Conservation (phyloP, 2,888 invertebrate genomes). For the Charanyca ferruginea region DNA sequence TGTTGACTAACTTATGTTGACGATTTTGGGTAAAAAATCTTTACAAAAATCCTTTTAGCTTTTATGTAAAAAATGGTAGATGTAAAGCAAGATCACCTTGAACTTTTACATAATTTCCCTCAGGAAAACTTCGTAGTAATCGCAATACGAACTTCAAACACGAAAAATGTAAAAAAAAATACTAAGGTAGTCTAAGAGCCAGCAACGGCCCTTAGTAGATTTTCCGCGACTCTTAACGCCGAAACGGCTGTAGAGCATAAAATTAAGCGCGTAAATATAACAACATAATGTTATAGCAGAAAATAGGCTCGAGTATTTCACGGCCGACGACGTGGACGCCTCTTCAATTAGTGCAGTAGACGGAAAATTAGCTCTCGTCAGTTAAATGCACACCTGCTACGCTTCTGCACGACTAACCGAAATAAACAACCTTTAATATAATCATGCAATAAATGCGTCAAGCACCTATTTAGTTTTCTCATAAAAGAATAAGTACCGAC, state of each 20-base stretch:
- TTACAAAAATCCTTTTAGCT: not conserved
- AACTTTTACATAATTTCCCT: constrained; percentile 36
- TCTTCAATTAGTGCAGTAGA: constrained; percentile 79
- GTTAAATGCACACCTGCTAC: constrained; percentile 62
- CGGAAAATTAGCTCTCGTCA: constrained; percentile 78
- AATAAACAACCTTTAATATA: constrained; percentile 15
- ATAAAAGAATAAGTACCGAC: constrained; percentile 17
- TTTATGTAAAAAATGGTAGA: constrained; percentile 3
- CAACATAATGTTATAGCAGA: constrained; percentile 8
- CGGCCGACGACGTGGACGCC: constrained; percentile 68
- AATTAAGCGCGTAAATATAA: constrained; percentile 57
- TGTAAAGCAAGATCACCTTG: not conserved
- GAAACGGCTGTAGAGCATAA: constrained; percentile 45
- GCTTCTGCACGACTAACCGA: constrained; percentile 47
- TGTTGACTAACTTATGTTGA: not conserved
- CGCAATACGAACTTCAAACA: constrained; percentile 40
- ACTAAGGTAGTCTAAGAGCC: constrained; percentile 19
- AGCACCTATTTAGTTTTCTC: constrained; percentile 3
- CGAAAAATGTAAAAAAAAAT: constrained; percentile 22
- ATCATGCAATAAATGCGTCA: too few species aligned
- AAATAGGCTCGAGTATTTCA: constrained; percentile 57
- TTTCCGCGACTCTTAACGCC: constrained; percentile 48
- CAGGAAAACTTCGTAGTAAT: constrained; percentile 12
- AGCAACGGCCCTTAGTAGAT: constrained; percentile 28
- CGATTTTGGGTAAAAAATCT: not conserved